Evolutionary conservation across 2,113 vertebrate species (phyloP).

Genomic region (Labeo rohita): DNA sequence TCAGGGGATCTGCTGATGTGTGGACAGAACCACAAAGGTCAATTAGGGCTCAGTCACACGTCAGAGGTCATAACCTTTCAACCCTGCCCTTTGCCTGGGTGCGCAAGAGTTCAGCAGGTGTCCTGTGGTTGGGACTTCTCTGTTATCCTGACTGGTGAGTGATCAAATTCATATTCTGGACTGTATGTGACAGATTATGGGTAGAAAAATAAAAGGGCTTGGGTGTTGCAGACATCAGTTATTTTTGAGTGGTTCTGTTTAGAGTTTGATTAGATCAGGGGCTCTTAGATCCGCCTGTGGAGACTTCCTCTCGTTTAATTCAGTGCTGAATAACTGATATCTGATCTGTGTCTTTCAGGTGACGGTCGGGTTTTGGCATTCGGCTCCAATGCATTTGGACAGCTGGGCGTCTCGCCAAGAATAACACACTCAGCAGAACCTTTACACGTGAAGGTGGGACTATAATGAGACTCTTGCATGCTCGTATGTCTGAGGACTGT

Average conservation of each 20-base stretch:
- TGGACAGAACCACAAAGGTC: constrained; percentile 89
- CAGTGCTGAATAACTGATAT: background rate
- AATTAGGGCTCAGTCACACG: constrained; percentile 85
- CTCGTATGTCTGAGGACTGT: background rate
- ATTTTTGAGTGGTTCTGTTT: background rate
- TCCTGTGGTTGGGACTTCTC: constrained; percentile 96
- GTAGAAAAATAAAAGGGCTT: background rate
- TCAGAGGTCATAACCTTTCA: constrained; percentile 78
- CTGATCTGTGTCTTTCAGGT: constrained; percentile 71
- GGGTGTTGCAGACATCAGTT: background rate
- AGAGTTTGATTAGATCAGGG: background rate
- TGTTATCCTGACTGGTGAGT: constrained; percentile 84
- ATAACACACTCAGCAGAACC: constrained; percentile 71
- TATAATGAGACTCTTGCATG: background rate
- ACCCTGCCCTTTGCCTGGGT: constrained; percentile 71
- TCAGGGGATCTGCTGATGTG: constrained; percentile 83
- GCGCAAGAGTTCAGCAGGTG: constrained; percentile 75
- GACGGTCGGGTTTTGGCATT: constrained; percentile 82
- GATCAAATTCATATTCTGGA: background rate
- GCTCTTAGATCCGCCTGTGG: background rate
- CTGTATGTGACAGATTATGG: background rate
- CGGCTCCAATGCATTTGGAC: constrained; percentile 91
- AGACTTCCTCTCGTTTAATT: background rate
- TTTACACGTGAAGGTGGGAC: constrained; percentile 80
- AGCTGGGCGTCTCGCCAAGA: constrained; percentile 81